Conservation (phyloP, 2,797 vertebrate species). For the Amblyraja radiata region DNA sequence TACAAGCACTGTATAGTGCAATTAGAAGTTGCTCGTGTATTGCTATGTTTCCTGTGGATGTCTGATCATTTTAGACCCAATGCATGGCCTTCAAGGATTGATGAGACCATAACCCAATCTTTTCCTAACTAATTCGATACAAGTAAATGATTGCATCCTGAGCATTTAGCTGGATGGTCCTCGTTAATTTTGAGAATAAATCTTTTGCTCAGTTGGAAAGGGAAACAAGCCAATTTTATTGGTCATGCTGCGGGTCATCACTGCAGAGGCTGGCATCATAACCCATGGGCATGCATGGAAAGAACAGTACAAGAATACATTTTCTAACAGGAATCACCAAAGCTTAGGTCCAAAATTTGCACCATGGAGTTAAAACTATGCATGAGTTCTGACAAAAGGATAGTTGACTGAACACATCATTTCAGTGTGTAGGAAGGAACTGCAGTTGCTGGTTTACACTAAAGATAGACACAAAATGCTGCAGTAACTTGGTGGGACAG, state of each 20-base stretch:
- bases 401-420: too few species aligned
- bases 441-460: too few species aligned
- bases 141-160: not conserved
- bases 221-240: not conserved
- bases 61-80: not conserved
- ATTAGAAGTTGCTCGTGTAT: not conserved
- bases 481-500: too few species aligned
- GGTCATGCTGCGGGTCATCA: not conserved
- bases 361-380: not conserved
- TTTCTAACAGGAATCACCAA: not conserved
- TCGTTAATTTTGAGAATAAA: not conserved
- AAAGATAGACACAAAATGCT: too few species aligned
- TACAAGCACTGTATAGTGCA: not conserved
- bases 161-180: not conserved
- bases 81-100: not conserved
- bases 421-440: too few species aligned
- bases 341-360: not conserved
- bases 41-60: not conserved
- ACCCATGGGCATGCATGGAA: not conserved
- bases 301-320: not conserved
- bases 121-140: not conserved
- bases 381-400: not conserved
- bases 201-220: not conserved
- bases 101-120: not conserved
- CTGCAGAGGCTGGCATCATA: not conserved